Percentiles rank a stretch among this genome's conserved stretches.
phyloP scores from a whole-genome alignment of 2,797 vertebrate genomes.

The Hozukius guyotensis region DNA sequence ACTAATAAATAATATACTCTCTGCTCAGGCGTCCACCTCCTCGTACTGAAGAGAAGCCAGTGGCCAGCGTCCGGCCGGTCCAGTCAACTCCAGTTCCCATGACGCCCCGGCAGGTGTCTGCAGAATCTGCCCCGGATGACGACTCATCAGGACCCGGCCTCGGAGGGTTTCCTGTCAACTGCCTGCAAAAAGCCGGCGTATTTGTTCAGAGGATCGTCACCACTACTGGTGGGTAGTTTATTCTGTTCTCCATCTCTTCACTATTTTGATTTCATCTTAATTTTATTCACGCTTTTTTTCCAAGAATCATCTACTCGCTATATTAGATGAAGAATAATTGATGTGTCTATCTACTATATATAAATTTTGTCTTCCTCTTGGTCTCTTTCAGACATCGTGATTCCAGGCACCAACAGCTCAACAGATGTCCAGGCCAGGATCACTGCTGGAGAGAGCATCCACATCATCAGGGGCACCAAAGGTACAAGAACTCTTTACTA shows the following conservation, averaged over 20 bases:
- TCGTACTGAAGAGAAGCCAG: slow-evolving; percentile 89
- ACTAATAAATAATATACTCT: neutral
- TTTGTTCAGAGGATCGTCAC: slow-evolving; percentile 97
- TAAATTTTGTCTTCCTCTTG: neutral
- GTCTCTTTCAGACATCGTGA: slow-evolving; percentile 88
- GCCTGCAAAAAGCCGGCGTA: slow-evolving; percentile 95
- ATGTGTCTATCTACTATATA: neutral
- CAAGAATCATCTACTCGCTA: neutral
- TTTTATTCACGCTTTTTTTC: neutral
- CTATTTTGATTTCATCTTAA: neutral
- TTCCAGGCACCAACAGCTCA: slow-evolving; percentile 92
- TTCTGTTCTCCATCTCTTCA: neutral
- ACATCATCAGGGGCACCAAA: slow-evolving; percentile 94
- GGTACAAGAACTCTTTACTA: slow-evolving; percentile 69
- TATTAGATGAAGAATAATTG: neutral
- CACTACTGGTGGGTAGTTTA: slow-evolving; percentile 86
- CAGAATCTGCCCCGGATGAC: slow-evolving; percentile 72
- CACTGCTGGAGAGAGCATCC: slow-evolving; percentile 92
- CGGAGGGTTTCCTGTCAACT: slow-evolving; percentile 92
- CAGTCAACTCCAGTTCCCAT: slow-evolving; percentile 93
- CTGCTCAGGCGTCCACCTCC: slow-evolving; percentile 87
- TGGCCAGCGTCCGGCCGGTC: slow-evolving; percentile 90
- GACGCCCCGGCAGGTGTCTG: slow-evolving; percentile 88
- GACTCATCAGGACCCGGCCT: slow-evolving; percentile 78
- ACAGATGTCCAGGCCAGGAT: slow-evolving; percentile 93